Evolutionary conservation across 2,113 vertebrate genomes (phyloP).

Genomic region (Melospiza melodia): DNA sequence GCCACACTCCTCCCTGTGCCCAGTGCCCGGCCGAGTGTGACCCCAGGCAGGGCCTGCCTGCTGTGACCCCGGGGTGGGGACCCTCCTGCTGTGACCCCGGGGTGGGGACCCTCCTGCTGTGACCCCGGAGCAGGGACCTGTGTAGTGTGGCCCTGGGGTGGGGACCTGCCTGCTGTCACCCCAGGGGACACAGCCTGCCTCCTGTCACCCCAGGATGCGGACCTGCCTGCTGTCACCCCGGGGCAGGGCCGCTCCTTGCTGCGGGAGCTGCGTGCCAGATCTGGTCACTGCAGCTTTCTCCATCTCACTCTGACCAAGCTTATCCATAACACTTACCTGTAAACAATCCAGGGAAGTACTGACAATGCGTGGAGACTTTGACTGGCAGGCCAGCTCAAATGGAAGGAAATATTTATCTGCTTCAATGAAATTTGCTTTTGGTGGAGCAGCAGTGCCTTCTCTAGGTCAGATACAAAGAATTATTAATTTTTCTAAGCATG

Average conservation of each 20-base stretch:
- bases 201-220: too few relatives aligned
- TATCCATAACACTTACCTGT: conserved; percentile 77
- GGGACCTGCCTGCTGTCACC: too few relatives aligned
- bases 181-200: too few relatives aligned
- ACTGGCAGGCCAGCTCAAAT: conserved; percentile 96
- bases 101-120: too few relatives aligned
- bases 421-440: conserved; percentile 95
- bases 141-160: too few relatives aligned
- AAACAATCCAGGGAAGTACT: conserved; percentile 96
- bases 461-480: conserved; percentile 64
- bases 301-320: not conserved
- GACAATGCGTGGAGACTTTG: conserved; percentile 93
- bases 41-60: not conserved
- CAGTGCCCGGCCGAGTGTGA: not conserved
- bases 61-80: too few relatives aligned
- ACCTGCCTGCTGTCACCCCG: too few relatives aligned
- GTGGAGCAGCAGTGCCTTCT: conserved; percentile 83
- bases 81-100: too few relatives aligned
- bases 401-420: conserved; percentile 97
- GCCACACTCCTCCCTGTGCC: not conserved
- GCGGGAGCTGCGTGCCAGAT: accelerated
- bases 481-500: not conserved
- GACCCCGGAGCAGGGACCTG: too few relatives aligned
- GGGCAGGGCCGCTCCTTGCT: accelerated
- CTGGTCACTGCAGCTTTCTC: not conserved